Conservation (phyloP, 2,797 vertebrate genomes). For the Lateolabrax maculatus region DNA sequence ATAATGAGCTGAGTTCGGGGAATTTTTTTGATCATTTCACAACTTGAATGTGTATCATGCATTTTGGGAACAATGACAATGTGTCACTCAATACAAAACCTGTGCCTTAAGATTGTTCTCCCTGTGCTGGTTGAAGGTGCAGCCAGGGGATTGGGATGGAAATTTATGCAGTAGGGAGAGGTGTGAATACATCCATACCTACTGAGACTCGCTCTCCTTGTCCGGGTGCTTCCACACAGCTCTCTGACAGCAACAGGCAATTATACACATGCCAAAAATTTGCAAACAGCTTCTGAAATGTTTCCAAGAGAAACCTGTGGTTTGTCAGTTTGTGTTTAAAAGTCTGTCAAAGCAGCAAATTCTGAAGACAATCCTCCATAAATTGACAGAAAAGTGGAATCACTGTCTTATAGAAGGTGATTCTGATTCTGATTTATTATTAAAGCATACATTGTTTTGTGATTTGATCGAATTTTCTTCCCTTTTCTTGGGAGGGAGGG, state of each 20-base stretch:
- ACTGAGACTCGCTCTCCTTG: slow-evolving; percentile 1
- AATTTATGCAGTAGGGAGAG: slow-evolving; percentile 67
- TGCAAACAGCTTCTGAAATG: slow-evolving; percentile 28
- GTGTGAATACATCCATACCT: slow-evolving; percentile 49
- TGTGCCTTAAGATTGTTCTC: slow-evolving; percentile 49
- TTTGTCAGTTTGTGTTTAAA: slow-evolving; percentile 47
- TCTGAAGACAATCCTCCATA: neutral
- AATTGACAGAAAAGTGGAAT: neutral
- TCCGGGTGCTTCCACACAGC: slow-evolving; percentile 37
- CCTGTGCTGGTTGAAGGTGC: slow-evolving; percentile 16
- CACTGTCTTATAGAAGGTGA: neutral
- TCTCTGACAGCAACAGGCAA: slow-evolving; percentile 48
- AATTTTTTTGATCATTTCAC: neutral
- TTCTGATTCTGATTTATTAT: neutral
- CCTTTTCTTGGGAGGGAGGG: neutral
- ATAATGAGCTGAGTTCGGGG: neutral
- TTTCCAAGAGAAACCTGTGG: slow-evolving; percentile 30
- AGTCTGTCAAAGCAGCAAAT: slow-evolving; percentile 19
- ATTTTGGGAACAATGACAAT: neutral
- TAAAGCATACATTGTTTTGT: neutral
- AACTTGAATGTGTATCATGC: neutral
- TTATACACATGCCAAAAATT: slow-evolving; percentile 30
- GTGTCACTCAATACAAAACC: slow-evolving; percentile 37
- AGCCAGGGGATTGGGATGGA: slow-evolving; percentile 39
- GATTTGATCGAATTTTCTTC: neutral